Conservation (phyloP, 2,797 vertebrate genomes). For the Gymnopithys bicolor region DNA sequence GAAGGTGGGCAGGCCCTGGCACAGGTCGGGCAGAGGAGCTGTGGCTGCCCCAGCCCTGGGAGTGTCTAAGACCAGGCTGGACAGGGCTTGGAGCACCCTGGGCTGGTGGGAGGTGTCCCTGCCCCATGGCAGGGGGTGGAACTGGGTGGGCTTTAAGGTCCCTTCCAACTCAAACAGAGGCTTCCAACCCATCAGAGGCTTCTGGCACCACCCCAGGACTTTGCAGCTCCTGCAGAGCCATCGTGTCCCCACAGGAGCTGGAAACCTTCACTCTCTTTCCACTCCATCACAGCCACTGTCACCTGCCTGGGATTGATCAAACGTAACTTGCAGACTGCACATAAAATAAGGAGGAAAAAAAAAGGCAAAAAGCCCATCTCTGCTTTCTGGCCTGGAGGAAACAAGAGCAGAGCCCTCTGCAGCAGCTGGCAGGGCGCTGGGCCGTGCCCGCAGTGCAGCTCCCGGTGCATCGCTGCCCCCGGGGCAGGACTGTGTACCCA, state of each 20-base stretch:
- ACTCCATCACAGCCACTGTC: neutral
- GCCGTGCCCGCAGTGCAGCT: neutral
- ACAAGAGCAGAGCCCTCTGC: neutral
- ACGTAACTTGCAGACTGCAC: neutral
- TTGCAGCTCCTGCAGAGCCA: neutral
- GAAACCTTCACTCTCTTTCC: neutral
- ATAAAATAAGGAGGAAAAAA: neutral
- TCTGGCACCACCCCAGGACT: fast-evolving
- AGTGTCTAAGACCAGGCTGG: no score
- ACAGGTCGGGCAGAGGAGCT: no score
- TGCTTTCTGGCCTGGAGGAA: neutral
- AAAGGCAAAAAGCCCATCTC: fast-evolving
- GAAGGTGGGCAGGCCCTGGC: no score
- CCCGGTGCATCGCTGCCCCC: neutral
- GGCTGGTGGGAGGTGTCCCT: neutral
- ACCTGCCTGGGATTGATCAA: neutral
- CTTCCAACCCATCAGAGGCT: neutral
- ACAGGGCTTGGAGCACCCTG: no score
- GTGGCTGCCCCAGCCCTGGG: no score
- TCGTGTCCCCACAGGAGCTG: neutral
- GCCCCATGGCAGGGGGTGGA: neutral
- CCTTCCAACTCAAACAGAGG: neutral
- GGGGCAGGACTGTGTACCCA: neutral
- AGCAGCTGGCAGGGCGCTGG: neutral
- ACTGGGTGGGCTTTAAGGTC: neutral